Base-by-base conservation (phyloP, 2,797 vertebrate genomes). In the Mormyrus hasselquistii region DNA sequence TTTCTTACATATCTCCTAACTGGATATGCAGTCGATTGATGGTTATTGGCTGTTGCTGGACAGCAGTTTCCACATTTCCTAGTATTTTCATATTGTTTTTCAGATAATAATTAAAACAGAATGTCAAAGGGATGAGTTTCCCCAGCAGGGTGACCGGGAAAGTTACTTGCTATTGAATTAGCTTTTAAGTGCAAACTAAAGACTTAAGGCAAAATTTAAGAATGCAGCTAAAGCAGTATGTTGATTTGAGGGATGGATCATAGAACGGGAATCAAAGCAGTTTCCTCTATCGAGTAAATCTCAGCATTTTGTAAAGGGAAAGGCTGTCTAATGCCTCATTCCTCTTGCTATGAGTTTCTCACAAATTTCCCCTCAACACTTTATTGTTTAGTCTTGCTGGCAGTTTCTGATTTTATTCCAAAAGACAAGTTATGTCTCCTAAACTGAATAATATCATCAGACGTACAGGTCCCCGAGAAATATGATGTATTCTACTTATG, bases 101-200 rank as follows among this genome's bases (percentile, higher is more conserved):
- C 47, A 49, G n/a, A 84, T 84, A 50, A 49, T 50, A 86, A 86
- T 25, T 34, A 87, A 55, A 87, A 86, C 29, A 86, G 9, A 86
- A 57, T 22, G 44, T 85, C 19, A 85, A 53, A 29, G 83, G 22
- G n/a, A 41, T 57, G 34, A 38, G 29, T 87, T 87, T 87, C 59
- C 82, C 47, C 49, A 85, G 22, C 82, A 52, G 53, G 34, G 25
- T 38, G 86, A 41, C 25, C 4, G 25, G 7, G 53, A 44, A 57
- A 87, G 86, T 87, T 57, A 16, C n/a, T 59, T 52, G 12, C 19
- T 16, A 8, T 55, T 41, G 52, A 14, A 57, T 87, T 59, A 59
- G n/a, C 82, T 14, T 38, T n/a, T 44, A 41, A 55, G 50, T 57
- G 50, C 34, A 59, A 53, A 86, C 22, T 44, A 86, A 29, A 38